Evolutionary conservation across 2,888 invertebrate species (phyloP).

Genomic region (Platycheirus rosarum): DNA sequence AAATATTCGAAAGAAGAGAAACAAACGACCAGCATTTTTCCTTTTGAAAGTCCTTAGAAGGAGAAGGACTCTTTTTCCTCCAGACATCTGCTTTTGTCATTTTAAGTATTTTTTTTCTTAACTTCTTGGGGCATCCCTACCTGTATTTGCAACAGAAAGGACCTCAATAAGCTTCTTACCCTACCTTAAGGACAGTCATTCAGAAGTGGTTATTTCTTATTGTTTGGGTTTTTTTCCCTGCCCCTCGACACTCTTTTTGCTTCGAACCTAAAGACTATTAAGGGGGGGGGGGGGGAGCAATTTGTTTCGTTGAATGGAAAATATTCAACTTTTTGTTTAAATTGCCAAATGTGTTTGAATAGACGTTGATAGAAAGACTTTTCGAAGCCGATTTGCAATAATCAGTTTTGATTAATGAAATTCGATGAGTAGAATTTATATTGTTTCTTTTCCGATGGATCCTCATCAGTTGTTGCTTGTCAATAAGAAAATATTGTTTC

Average conservation of each 20-base stretch:
- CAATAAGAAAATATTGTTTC: too few relatives aligned
- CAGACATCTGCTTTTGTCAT: constrained; percentile 39
- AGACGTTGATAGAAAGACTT: too few relatives aligned
- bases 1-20: constrained; percentile 48
- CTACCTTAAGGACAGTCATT: constrained; percentile 50
- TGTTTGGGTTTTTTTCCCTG: background rate
- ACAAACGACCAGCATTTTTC: constrained; percentile 32
- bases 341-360: constrained; percentile 49
- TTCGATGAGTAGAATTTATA: constrained; percentile 15
- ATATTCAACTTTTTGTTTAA: constrained; percentile 45
- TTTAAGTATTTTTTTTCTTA: constrained; percentile 12
- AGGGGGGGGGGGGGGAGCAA: constrained; percentile 51
- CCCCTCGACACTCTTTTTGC: constrained; percentile 47
- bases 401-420: constrained; percentile 57
- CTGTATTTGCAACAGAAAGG: constrained; percentile 37
- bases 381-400: constrained; percentile 38
- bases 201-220: constrained; percentile 3
- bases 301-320: constrained; percentile 61
- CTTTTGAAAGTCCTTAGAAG: constrained; percentile 28
- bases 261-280: constrained; percentile 42
- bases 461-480: too few relatives aligned
- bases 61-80: constrained; percentile 16
- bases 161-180: constrained; percentile 21
- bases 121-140: constrained; percentile 34
- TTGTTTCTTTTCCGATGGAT: background rate